These are phyloP conservation scores for Saturnia japonica DNA, from an alignment of 2,888 invertebrate genomes.

Conservation along the genomic window DNA sequence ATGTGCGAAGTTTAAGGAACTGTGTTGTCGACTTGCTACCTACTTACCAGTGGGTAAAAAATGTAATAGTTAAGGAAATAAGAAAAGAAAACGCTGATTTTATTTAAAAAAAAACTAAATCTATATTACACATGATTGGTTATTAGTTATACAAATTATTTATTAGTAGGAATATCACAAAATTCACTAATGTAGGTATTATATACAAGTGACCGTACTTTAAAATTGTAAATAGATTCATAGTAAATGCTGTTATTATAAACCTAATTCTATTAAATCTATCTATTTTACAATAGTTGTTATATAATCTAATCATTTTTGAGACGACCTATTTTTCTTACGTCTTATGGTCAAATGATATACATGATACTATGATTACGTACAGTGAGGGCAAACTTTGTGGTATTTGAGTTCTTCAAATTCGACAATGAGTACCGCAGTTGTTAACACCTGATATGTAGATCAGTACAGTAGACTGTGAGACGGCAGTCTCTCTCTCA, in stretches of 20 bases:
- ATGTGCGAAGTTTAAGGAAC: too few relatives aligned
- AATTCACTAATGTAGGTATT: too few relatives aligned
- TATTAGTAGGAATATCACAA: neutral
- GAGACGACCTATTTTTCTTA: too few relatives aligned
- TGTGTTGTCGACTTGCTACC: too few relatives aligned
- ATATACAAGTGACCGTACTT: too few relatives aligned
- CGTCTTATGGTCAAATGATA: too few relatives aligned
- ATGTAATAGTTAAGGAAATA: neutral
- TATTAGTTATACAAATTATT: neutral
- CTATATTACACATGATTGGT: neutral
- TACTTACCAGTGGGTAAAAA: too few relatives aligned
- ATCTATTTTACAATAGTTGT: neutral
- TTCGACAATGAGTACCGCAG: neutral
- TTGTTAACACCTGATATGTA: neutral
- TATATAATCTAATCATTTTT: too few relatives aligned
- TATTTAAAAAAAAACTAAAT: neutral
- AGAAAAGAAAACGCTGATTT: neutral
- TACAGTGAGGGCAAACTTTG: neutral
- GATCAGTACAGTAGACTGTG: neutral
- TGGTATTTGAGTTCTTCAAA: neutral
- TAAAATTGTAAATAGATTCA: neutral
- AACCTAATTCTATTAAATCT: neutral
- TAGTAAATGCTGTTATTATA: neutral
- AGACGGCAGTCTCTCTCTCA: neutral
- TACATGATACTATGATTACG: neutral